These are phyloP conservation scores for Pomacea canaliculata DNA, from an alignment of 2,888 invertebrate species.

Conservation along the genomic window DNA sequence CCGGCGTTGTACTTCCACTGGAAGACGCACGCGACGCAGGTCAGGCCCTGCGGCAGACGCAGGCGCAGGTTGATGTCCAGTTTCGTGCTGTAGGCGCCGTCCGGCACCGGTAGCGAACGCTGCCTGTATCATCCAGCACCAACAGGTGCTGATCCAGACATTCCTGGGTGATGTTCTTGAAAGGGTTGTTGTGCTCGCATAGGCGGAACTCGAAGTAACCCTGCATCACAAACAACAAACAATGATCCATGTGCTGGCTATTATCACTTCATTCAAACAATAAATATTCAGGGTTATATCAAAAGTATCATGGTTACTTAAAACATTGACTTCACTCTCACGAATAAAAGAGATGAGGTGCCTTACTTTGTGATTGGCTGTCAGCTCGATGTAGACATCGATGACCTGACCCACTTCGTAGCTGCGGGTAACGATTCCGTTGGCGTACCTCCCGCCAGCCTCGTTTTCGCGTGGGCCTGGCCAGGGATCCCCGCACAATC, in stretches of 20 bases:
- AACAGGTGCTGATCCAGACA: constrained; percentile 58
- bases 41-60: constrained; percentile 44
- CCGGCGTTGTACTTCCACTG: constrained; percentile 63
- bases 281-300: no score
- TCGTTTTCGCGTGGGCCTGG: constrained; percentile 64
- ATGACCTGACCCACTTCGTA: constrained; percentile 63
- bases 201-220: constrained; percentile 63
- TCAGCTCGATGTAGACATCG: constrained; percentile 61
- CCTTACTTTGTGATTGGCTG: constrained; percentile 62
- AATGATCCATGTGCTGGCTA: no score
- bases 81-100: constrained; percentile 28
- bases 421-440: constrained; percentile 62
- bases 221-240: constrained; percentile 28
- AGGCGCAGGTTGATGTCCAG: constrained; percentile 43
- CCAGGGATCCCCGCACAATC: constrained; percentile 90
- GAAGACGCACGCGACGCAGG: constrained; percentile 54
- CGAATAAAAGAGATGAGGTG: no score
- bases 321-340: no score
- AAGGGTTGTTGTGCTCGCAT: constrained; percentile 47
- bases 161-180: constrained; percentile 51
- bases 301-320: no score
- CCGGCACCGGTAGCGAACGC: constrained; percentile 41
- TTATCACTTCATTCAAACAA: no score
- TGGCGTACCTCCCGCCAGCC: constrained; percentile 65
- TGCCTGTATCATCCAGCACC: constrained; percentile 36